These are phyloP conservation scores for Drosophila pruinosa DNA, from an alignment of 1,140 invertebrate species.

Conservation along the genomic window DNA sequence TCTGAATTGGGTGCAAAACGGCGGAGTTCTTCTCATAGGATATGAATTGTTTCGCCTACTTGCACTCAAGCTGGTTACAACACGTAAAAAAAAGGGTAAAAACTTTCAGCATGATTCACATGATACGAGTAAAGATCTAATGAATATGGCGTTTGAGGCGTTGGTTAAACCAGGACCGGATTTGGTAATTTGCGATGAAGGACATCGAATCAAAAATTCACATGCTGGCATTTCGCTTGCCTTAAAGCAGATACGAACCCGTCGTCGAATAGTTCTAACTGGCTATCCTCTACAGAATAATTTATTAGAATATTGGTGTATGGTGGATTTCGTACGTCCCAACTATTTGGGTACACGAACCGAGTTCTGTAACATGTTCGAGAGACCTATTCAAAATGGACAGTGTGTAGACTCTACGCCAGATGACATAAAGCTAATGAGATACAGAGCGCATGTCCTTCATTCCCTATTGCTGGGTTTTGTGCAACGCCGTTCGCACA, in stretches of 20 bases:
- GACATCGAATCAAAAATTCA: conserved; percentile 97
- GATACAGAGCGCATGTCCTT: conserved; percentile 94
- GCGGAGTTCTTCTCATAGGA: conserved; percentile 97
- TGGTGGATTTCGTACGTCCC: conserved; percentile 97
- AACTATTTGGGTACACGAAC: conserved; percentile 96
- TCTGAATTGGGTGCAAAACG: conserved; percentile 92
- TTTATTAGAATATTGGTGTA: conserved; percentile 97
- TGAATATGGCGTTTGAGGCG: conserved; percentile 93
- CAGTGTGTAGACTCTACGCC: conserved; percentile 97
- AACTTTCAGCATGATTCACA: conserved; percentile 84
- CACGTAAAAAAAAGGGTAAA: conserved; percentile 73
- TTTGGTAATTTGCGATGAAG: conserved; percentile 97
- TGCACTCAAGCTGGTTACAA: conserved; percentile 88
- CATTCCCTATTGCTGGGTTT: conserved; percentile 95
- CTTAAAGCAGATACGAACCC: conserved; percentile 95
- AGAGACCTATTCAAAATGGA: conserved; percentile 96
- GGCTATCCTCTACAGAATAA: conserved; percentile 99
- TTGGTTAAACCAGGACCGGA: conserved; percentile 96
- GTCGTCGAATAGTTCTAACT: conserved; percentile 94
- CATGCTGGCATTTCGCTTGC: conserved; percentile 96
- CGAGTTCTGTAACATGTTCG: conserved; percentile 98
- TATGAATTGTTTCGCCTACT: conserved; percentile 98
- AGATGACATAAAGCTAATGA: conserved; percentile 94
- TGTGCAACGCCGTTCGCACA: conserved; percentile 95
- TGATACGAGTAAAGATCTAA: conserved; percentile 92